These are phyloP conservation scores for Salarias fasciatus DNA, from an alignment of 2,797 vertebrate species.

Conservation along the genomic window DNA sequence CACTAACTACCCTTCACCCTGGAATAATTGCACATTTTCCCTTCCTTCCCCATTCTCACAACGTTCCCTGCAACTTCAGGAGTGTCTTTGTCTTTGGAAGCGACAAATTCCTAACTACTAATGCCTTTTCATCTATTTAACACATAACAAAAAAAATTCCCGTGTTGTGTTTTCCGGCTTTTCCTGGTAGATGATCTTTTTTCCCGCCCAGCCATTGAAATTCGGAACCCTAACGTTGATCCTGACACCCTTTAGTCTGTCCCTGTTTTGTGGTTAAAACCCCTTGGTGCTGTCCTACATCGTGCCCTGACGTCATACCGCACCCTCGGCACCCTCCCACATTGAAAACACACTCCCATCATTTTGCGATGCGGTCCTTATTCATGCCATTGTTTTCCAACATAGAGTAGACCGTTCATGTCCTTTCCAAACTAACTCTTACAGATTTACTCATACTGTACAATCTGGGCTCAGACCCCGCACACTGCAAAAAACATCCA, in stretches of 20 bases:
- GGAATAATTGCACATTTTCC: constrained; percentile 31
- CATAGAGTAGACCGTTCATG: constrained; percentile 33
- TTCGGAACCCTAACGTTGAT: constrained; percentile 46
- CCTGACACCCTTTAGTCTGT: constrained; percentile 47
- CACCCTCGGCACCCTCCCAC: constrained; percentile 36
- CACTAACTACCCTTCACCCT: constrained; percentile 54
- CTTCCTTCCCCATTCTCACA: constrained; percentile 30
- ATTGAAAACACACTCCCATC: constrained; percentile 43
- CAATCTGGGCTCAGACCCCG: constrained; percentile 39
- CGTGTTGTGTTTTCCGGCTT: constrained; percentile 43
- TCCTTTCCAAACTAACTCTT: constrained; percentile 54
- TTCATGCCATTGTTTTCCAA: constrained; percentile 51
- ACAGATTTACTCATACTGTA: constrained; percentile 38
- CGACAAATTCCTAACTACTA: constrained; percentile 32
- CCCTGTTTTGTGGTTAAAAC: constrained; percentile 55
- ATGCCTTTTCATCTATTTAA: constrained; percentile 44
- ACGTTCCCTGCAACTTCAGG: constrained; percentile 35
- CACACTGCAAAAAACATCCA: constrained; percentile 73
- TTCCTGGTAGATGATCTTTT: constrained; percentile 47
- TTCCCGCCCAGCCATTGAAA: constrained; percentile 39
- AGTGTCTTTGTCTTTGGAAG: constrained; percentile 15
- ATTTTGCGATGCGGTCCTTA: constrained; percentile 45
- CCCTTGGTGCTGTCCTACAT: constrained; percentile 48
- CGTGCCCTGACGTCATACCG: constrained; percentile 46
- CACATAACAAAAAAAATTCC: constrained; percentile 33